Evolutionary conservation across 2,888 invertebrate genomes (phyloP).

Genomic region (Drosophila buzzatii): DNA sequence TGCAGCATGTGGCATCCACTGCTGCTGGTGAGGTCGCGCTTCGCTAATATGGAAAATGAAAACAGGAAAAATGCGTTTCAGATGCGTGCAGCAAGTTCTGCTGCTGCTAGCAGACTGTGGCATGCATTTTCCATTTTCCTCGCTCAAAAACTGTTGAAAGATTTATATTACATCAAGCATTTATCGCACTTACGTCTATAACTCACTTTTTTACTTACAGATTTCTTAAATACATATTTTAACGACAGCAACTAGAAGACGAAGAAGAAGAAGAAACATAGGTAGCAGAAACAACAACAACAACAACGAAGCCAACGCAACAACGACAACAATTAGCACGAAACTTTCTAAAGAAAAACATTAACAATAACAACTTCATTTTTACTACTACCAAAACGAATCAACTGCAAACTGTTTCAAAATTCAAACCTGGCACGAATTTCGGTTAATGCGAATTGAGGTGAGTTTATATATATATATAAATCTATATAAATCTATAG

Average conservation of each 20-base stretch:
- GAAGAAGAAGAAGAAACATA: slow-evolving; percentile 23
- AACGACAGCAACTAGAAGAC: slow-evolving; percentile 59
- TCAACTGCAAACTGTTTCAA: slow-evolving; percentile 43
- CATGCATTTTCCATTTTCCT: slow-evolving; percentile 22
- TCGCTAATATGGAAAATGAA: slow-evolving; percentile 80
- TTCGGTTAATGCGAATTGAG: slow-evolving; percentile 53
- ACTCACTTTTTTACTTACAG: slow-evolving; percentile 61
- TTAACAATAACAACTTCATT: slow-evolving; percentile 30
- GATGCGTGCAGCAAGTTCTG: slow-evolving; percentile 36
- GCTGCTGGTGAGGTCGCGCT: slow-evolving; percentile 57
- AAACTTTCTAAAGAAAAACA: slow-evolving; percentile 44
- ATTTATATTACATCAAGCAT: slow-evolving; percentile 51
- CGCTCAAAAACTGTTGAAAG: slow-evolving; percentile 34
- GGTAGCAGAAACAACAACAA: slow-evolving; percentile 23
- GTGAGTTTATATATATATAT: slow-evolving; percentile 43
- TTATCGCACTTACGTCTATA: slow-evolving; percentile 26
- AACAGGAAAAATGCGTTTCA: slow-evolving; percentile 75
- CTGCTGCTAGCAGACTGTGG: slow-evolving; percentile 21
- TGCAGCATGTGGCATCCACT: slow-evolving; percentile 32
- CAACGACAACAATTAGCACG: slow-evolving; percentile 64
- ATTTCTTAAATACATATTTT: slow-evolving; percentile 63
- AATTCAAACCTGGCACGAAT: slow-evolving; percentile 38
- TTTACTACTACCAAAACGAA: slow-evolving; percentile 27
- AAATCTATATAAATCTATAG: not conserved
- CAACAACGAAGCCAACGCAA: slow-evolving; percentile 55